Base-by-base conservation (phyloP, 35 echinoderm and acorn worm species). In the Ophiothrix spiculata region DNA sequence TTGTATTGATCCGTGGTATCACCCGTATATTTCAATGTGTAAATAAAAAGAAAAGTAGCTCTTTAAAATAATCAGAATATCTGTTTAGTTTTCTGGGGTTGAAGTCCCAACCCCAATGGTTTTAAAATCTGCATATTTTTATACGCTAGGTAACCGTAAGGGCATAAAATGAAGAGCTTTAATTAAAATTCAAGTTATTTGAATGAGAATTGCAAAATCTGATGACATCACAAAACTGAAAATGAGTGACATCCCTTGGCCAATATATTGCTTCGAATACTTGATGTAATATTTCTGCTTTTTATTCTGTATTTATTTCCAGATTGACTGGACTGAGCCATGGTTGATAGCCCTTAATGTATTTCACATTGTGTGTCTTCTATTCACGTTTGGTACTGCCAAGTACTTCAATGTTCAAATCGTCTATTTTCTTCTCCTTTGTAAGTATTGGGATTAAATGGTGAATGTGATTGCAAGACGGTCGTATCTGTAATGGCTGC, bases 261-360 rank as follows among this genome's bases (percentile, higher is more conserved):
- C 75, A 32, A 23, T 29, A 35, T 2, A 79, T 4, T 14, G 39
- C 16, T 14, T n/a, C n/a, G n/a, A n/a, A n/a, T n/a, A n/a, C 21
- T 46, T 32, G 23, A 11, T 15, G 31, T 74, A 74, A 29, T 0
- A 74, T 39, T 38, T 16, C 1, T 8, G 4, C 11, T 75, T 74
- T 37, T 74, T 82, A 21, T 0, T 88, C 29, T 88, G 32, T 87
- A 79, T 36, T 80, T 78, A 35, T 56, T 69, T 80, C 17, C 75
- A 98, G 95, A 92, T 98, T 82, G 91, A 98, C 64, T 98, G 95
- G 95, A 85, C 88, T 35, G 95, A 98, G 76, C 88, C 88, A 23
- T 98, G 91, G 91, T 64, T 98, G 25, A 86, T 93, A 13, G 33
- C 42, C 8, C 74, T 98, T 0, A 56, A 93, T 56, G 77, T 40